Base-by-base conservation (phyloP, 2,797 vertebrate genomes). In the Sebastes baramenuke region DNA sequence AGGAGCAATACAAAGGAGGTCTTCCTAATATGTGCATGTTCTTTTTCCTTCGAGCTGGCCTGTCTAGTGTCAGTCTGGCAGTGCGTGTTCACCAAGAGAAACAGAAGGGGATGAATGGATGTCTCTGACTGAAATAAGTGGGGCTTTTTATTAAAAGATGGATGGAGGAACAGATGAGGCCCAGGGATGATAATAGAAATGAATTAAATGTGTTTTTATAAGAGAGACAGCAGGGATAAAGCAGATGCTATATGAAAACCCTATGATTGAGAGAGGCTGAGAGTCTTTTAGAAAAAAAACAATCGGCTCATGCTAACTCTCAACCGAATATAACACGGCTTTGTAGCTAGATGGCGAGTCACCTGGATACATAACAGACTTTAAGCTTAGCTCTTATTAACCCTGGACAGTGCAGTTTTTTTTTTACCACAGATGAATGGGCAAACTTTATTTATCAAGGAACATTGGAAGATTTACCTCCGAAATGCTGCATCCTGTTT, bases 141-240 rank as follows among this genome's bases (percentile, higher is more conserved):
- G 20, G 12, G 13, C 73, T 85, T 86, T 89, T 89, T 88, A 84
- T 85, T 86, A 65, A 77, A 86, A 79, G 74, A 84, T 77, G 58
- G 73, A 82, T 85, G n/a, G 67, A 70, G 74, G 30, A 38, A 58
- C 61, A 70, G 72, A 80, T 71, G 22, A 60, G 67, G 86, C 29
- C 70, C 66, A 78, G 79, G 22, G 30, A 79, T 80, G 64, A 83
- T 81, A 67, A 85, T 75, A 74, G 59, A 84, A 79, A 72, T 72
- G 16, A 81, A 86, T 85, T 69, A 85, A 75, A 81, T 59, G 60
- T 75, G 68, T 81, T 83, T 88, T 80, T 67, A 49, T 60, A 59
- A 59, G n/a, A 77, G 66, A 70, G 77, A 85, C 82, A 52, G 60
- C 56, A 42, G 52, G 59, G 32, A 80, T 76, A 72, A 81, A 71